Evolutionary conservation across 2,888 invertebrate species (phyloP).

Genomic region (Drosophila putrida): DNA sequence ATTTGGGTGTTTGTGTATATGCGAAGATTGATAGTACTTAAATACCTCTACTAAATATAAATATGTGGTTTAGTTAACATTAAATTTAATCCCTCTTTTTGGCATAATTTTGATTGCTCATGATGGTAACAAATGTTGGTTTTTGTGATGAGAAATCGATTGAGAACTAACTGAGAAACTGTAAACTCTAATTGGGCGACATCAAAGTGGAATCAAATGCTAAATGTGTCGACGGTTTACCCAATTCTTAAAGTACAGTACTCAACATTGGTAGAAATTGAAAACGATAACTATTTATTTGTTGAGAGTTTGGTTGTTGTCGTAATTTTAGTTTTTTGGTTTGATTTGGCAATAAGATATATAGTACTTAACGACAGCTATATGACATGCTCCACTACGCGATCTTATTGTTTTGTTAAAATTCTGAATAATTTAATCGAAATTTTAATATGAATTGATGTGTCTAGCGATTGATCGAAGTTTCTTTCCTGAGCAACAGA

Average conservation of each 20-base stretch:
- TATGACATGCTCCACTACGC: constrained; percentile 71
- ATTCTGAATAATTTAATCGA: constrained; percentile 23
- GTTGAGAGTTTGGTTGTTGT: constrained; percentile 7
- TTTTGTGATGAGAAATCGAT: constrained; percentile 1
- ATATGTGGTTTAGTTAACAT: neutral
- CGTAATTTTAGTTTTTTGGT: constrained; percentile 14
- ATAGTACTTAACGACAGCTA: constrained; percentile 58
- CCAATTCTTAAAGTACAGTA: constrained; percentile 41
- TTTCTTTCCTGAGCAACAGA: constrained; percentile 4
- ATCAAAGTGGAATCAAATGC: constrained; percentile 39
- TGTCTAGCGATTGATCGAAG: constrained; percentile 10
- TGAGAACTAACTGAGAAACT: constrained; percentile 12
- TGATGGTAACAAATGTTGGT: neutral
- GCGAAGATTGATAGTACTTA: constrained; percentile 24
- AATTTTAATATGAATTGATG: constrained; percentile 11
- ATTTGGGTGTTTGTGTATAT: constrained; percentile 18
- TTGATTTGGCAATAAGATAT: constrained; percentile 40
- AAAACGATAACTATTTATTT: constrained; percentile 43
- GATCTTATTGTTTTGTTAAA: constrained; percentile 46
- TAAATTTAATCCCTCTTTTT: neutral
- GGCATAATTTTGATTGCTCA: neutral
- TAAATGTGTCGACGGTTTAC: constrained; percentile 31
- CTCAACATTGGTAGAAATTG: constrained; percentile 30
- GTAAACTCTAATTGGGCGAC: constrained; percentile 35
- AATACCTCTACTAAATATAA: constrained; percentile 4